Conservation (phyloP, 2,888 invertebrate species). For the Herminia tarsipennalis region DNA sequence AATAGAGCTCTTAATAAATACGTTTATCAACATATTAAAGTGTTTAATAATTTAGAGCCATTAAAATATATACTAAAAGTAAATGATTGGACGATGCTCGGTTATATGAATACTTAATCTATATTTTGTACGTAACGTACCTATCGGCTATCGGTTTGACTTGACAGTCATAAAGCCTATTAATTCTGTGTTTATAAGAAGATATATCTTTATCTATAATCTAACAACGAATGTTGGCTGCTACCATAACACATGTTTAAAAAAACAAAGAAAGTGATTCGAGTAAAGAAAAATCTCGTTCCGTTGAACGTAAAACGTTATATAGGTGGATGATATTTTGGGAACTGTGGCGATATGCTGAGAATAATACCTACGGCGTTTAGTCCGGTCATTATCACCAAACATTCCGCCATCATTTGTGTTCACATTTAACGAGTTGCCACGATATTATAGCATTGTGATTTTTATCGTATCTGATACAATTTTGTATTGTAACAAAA, state of each 20-base stretch:
- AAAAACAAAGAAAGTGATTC: slow-evolving; percentile 42
- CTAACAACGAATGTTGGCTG: neutral
- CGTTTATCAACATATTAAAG: too few species aligned
- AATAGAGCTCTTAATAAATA: too few species aligned
- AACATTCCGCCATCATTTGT: slow-evolving; percentile 31
- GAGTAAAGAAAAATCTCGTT: slow-evolving; percentile 41
- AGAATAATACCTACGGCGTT: slow-evolving; percentile 43
- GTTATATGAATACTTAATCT: too few species aligned
- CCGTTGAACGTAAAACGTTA: slow-evolving; percentile 35
- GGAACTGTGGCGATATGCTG: slow-evolving; percentile 36
- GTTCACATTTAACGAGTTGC: slow-evolving; percentile 24
- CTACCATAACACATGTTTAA: slow-evolving; percentile 6
- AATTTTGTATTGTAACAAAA: too few species aligned
- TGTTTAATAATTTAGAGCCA: too few species aligned
- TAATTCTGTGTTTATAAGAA: too few species aligned
- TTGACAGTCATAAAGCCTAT: too few species aligned
- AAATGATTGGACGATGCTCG: too few species aligned
- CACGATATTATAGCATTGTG: slow-evolving; percentile 11
- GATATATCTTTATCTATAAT: neutral
- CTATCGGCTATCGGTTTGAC: too few species aligned
- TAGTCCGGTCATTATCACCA: slow-evolving; percentile 44
- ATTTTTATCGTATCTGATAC: slow-evolving; percentile 4
- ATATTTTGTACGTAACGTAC: too few species aligned
- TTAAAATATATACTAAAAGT: too few species aligned
- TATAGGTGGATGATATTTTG: slow-evolving; percentile 49